phyloP scores from a whole-genome alignment of 2,797 vertebrate genomes.

The Anabacerthia variegaticeps region DNA sequence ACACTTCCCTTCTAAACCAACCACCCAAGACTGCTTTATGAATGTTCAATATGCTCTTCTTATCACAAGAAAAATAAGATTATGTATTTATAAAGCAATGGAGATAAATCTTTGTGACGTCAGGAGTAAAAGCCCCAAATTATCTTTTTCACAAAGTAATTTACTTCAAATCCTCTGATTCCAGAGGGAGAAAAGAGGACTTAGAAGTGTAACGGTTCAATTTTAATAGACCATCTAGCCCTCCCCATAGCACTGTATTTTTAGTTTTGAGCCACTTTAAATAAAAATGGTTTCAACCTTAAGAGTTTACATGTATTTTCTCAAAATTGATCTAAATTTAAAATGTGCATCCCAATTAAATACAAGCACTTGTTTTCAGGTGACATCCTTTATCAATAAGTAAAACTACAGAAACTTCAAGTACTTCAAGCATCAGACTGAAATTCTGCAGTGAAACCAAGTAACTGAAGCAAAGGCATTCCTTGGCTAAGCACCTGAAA shows the following conservation, averaged over 20 bases:
- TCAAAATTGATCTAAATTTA: neutral
- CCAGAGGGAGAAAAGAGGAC: neutral
- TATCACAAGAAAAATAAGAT: neutral
- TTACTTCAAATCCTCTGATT: neutral
- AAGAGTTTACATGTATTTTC: neutral
- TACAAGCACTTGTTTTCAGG: neutral
- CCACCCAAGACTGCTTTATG: neutral
- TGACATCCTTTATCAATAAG: neutral
- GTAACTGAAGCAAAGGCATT: neutral
- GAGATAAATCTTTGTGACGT: neutral
- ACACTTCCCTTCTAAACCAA: neutral
- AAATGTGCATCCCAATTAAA: neutral
- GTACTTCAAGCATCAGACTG: neutral
- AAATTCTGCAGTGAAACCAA: neutral
- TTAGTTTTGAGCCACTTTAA: neutral
- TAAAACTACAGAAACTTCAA: neutral
- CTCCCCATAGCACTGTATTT: fast-evolving
- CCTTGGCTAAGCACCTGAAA: slow-evolving; percentile 1
- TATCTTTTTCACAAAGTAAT: neutral
- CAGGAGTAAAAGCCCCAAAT: neutral
- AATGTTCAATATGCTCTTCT: neutral
- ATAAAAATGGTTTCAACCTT: neutral
- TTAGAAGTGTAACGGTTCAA: neutral
- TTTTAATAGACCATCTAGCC: neutral
- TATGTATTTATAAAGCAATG: neutral